Percentiles rank a stretch among this genome's conserved stretches.
phyloP scores from a whole-genome alignment of 2,113 vertebrate species.

The Symphodus melops region DNA sequence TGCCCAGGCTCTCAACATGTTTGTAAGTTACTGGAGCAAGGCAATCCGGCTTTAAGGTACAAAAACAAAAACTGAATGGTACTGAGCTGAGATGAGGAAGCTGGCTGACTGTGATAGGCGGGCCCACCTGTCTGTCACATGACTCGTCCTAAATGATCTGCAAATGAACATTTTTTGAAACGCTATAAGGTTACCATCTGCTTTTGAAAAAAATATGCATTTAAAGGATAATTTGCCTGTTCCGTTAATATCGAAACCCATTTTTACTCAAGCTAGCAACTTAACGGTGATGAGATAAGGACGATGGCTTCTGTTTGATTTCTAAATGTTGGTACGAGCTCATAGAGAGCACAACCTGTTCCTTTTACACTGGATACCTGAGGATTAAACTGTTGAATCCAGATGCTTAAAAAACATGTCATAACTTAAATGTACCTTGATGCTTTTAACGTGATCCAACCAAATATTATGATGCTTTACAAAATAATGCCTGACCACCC shows the following conservation, averaged over 20 bases:
- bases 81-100: neutral
- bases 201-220: neutral
- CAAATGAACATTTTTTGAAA: neutral
- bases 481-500: too few species aligned
- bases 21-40: neutral
- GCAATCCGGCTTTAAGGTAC: neutral
- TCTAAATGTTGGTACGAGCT: neutral
- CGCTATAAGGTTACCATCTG: neutral
- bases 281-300: neutral
- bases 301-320: neutral
- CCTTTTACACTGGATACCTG: neutral
- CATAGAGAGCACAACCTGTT: neutral
- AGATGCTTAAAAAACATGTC: neutral
- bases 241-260: neutral
- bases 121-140: constrained; percentile 9
- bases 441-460: neutral
- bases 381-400: neutral
- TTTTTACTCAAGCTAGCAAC: neutral
- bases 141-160: constrained; percentile 11
- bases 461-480: neutral
- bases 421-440: neutral
- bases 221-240: neutral
- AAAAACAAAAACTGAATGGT: neutral
- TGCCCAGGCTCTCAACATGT: neutral
- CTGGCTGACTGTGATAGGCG: neutral